Conservation (phyloP, 2,113 vertebrate species). For the Melanerpes formicivorus region DNA sequence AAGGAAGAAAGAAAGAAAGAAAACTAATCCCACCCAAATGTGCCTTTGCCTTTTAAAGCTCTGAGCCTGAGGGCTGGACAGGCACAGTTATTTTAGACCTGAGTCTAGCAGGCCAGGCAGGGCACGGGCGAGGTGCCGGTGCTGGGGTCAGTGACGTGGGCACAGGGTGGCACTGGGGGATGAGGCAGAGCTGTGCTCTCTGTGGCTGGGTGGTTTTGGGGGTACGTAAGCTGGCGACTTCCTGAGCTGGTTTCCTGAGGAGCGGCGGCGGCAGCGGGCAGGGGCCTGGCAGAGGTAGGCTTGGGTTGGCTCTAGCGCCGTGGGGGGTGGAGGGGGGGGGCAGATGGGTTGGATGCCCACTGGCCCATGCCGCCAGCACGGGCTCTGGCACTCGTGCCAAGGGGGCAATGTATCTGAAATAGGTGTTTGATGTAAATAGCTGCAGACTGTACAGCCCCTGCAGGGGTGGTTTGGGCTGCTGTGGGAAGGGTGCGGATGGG, state of each 20-base stretch:
- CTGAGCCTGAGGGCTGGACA: neutral
- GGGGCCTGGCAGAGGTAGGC: slow-evolving; percentile 30
- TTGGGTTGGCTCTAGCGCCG: fast-evolving
- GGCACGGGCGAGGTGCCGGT: neutral
- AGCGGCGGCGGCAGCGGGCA: neutral
- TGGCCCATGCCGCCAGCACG: fast-evolving
- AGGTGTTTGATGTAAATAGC: fast-evolving
- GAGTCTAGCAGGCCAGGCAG: neutral
- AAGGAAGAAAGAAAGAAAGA: neutral
- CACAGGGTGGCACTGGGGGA: neutral
- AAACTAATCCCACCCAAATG: neutral
- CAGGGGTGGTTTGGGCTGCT: fast-evolving
- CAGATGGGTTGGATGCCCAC: fast-evolving
- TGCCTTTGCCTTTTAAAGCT: slow-evolving; percentile 55
- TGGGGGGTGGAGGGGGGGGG: neutral
- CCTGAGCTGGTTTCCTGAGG: slow-evolving; percentile 38
- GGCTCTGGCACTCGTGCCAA: fast-evolving
- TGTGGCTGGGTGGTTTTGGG: neutral
- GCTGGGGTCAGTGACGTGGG: neutral
- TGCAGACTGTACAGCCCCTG: fast-evolving
- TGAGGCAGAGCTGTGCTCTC: neutral
- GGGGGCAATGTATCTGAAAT: fast-evolving
- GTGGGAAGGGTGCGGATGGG: neutral
- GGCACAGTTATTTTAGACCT: neutral
- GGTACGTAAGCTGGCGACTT: slow-evolving; percentile 2